Evolutionary conservation across 2,888 invertebrate species (phyloP), one percentile per base, ranked within the genome.

Genomic region (Drosophila rubida): DNA sequence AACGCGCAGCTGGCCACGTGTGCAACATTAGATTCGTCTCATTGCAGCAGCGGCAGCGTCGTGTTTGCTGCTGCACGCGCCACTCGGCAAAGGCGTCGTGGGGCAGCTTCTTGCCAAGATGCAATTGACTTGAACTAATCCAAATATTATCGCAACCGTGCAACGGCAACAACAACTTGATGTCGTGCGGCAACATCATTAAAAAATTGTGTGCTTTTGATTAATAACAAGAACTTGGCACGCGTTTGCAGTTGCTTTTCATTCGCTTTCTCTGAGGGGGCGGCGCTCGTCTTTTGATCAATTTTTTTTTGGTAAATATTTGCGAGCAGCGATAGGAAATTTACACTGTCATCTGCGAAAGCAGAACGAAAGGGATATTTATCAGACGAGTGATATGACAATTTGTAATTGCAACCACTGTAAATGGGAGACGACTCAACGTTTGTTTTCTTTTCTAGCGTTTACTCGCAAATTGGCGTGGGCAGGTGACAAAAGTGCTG

Each of bases 81-180:
- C 80, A 44, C 54, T 49, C 19, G 44, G 30, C 6, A 44, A 13
- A 5, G 11, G 50, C 30, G 22, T 11, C 51, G 37, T 51, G 45
- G 57, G 65, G 25, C 6, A 25, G 48, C 64, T 65, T 64, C 74
- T 72, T 64, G 67, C 76, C 65, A 71, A 80, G 76, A 86, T 89
- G 89, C 89, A 89, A 88, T 88, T 90, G 90, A 89, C 90, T 90
- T 89, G 89, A 89, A 88, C 89, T 87, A 88, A 90, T 89, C 84
- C 90, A 80, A 88, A 90, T 80, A 89, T 89, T 88, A 88, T 88
- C 82, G 79, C 83, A 75, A 53, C 68, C 82, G 55, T 73, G 76
- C 84, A 74, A 78, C 51, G 66, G 62, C 67, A 76, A 58, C 72
- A 79, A 63, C 59, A 73, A 69, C 68, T 57, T 46, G 50, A 59